These are phyloP conservation scores for Cremastinae sp. DNA, from an alignment of 2,888 invertebrate species.

Conservation along the genomic window DNA sequence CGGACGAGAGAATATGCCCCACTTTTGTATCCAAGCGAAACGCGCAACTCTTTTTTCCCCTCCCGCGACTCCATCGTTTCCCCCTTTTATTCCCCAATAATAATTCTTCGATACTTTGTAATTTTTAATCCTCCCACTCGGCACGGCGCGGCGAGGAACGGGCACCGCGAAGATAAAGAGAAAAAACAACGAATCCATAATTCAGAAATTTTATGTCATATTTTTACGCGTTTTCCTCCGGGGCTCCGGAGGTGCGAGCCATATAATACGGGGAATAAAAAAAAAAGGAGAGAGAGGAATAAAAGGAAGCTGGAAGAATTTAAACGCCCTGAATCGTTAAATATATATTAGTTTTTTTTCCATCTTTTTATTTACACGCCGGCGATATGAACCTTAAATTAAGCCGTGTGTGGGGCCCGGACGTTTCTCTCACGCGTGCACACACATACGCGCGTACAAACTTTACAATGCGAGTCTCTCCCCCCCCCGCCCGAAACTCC, in stretches of 20 bases:
- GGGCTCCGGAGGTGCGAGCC: conserved; percentile 13
- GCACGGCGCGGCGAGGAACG: no score
- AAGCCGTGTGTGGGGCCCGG: conserved; percentile 52
- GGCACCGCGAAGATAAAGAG: background rate
- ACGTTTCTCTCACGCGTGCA: conserved; percentile 40
- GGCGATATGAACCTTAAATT: conserved; percentile 59
- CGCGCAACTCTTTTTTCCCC: conserved; percentile 7
- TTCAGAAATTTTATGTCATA: conserved; percentile 46
- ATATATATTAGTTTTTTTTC: conserved; percentile 43
- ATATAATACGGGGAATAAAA: conserved; percentile 2
- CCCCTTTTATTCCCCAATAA: conserved; percentile 12
- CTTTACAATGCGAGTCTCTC: conserved; percentile 15
- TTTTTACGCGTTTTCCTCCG: conserved; percentile 33
- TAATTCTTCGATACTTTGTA: conserved; percentile 54
- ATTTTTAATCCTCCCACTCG: conserved; percentile 45
- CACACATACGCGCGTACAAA: conserved; percentile 22
- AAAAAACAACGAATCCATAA: conserved; percentile 28
- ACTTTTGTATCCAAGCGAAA: conserved; percentile 12
- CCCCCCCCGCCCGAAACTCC: conserved; percentile 61
- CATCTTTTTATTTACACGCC: no score
- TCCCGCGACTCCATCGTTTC: conserved; percentile 12
- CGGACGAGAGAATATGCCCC: conserved; percentile 9
- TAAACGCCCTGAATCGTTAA: conserved; percentile 55
- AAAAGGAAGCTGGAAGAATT: background rate
- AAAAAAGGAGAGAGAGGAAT: background rate